A percentile compares a stretch with the other conserved stretches of the same genome.
These are phyloP conservation scores for Cosmorhoe ocellata DNA, from an alignment of 2,888 invertebrate species.

Conservation along the genomic window DNA sequence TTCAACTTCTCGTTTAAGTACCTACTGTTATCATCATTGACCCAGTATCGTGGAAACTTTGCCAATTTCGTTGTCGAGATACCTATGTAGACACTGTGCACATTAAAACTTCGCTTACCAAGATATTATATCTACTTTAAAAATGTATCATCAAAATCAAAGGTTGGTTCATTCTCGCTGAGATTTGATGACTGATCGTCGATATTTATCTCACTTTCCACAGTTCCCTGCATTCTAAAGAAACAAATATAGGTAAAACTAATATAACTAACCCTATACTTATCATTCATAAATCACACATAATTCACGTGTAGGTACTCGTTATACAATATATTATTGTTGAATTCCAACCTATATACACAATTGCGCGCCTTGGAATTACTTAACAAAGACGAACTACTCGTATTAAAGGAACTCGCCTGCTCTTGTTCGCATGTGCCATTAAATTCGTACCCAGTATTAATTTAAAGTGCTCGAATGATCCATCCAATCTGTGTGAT, in stretches of 20 bases:
- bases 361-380: slow-evolving; percentile 2
- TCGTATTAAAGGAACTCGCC: slow-evolving; percentile 2
- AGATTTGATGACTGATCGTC: no score
- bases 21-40: no score
- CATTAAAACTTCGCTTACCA: not conserved
- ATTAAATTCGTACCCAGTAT: no score
- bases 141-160: no score
- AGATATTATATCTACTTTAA: not conserved
- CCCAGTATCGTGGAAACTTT: not conserved
- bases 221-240: no score
- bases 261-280: no score
- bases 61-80: not conserved
- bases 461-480: not conserved
- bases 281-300: no score
- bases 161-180: no score
- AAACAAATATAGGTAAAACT: no score
- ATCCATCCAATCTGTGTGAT: not conserved
- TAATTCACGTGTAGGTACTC: no score
- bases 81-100: not conserved
- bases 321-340: not conserved
- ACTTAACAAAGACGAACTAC: slow-evolving; percentile 11
- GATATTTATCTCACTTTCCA: no score
- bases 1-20: not conserved
- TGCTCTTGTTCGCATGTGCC: no score
- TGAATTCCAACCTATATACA: not conserved